These are phyloP conservation scores for Echinometra lucunter DNA, from an alignment of 53 echinoderm and acorn worm genomes.

Conservation along the genomic window DNA sequence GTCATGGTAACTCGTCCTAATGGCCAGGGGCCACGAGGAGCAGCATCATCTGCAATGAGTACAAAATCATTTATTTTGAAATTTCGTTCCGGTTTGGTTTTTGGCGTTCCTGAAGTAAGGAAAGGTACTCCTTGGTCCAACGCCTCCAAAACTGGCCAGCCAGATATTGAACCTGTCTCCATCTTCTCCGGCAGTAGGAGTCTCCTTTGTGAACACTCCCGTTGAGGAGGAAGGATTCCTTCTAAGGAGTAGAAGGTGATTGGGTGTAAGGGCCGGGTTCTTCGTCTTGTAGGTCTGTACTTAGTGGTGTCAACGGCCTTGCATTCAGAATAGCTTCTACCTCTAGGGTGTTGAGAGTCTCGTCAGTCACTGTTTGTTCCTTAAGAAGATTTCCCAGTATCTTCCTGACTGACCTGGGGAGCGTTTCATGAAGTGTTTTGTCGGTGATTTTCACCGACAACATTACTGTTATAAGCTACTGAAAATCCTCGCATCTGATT, in stretches of 20 bases:
- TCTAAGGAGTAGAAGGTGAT: slow-evolving; percentile 67
- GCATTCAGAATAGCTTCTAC: no score
- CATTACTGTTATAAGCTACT: no score
- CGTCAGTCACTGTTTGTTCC: no score
- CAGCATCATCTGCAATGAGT: slow-evolving; percentile 38
- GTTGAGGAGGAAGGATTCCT: neutral
- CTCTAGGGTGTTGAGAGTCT: slow-evolving; percentile 73
- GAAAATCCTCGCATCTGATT: no score
- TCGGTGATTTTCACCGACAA: no score
- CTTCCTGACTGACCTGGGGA: slow-evolving; percentile 38
- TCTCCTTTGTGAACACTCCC: slow-evolving; percentile 66
- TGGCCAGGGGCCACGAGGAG: slow-evolving; percentile 63
- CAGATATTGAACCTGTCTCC: no score
- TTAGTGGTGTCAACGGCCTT: no score
- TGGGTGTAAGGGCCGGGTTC: no score
- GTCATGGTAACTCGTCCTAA: slow-evolving; percentile 8
- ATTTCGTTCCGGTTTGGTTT: slow-evolving; percentile 56
- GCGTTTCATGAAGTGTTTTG: no score
- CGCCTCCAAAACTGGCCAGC: no score
- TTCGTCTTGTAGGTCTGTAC: no score
- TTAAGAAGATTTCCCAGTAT: slow-evolving; percentile 59
- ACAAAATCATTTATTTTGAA: slow-evolving; percentile 70
- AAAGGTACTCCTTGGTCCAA: no score
- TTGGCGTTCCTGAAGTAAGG: slow-evolving; percentile 57
- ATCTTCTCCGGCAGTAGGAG: slow-evolving; percentile 60